These are phyloP conservation scores for Drosophila suboccidentalis DNA, from an alignment of 2,888 invertebrate genomes.

Conservation along the genomic window DNA sequence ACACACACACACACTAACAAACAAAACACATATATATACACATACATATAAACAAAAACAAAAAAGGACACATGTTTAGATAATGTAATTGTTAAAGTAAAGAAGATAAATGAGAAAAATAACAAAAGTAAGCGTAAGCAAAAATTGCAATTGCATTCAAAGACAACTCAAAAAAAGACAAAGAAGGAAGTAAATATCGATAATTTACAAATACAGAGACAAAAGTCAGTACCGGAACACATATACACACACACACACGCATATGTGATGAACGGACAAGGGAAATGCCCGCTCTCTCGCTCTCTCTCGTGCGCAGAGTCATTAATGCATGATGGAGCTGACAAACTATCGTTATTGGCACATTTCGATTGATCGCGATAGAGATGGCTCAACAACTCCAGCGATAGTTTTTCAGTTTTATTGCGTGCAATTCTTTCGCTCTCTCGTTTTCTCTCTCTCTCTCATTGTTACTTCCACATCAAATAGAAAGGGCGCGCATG, in stretches of 20 bases:
- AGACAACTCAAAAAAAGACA: constrained; percentile 32
- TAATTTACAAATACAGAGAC: constrained; percentile 16
- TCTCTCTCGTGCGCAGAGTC: constrained; percentile 3
- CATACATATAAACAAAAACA: constrained; percentile 17
- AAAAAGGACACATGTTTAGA: constrained; percentile 40
- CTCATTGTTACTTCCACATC: constrained; percentile 4
- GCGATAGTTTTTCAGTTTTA: neutral
- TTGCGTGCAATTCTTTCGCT: constrained; percentile 5
- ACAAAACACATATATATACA: constrained; percentile 13
- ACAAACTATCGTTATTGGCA: neutral
- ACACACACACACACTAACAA: constrained; percentile 15
- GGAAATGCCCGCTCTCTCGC: constrained; percentile 4
- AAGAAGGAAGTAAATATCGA: constrained; percentile 10
- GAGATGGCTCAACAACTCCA: neutral
- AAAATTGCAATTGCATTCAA: constrained; percentile 32
- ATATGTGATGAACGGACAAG: neutral
- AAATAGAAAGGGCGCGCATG: constrained; percentile 23
- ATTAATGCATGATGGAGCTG: neutral
- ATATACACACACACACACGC: neutral
- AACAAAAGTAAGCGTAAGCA: constrained; percentile 29
- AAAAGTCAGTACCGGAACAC: constrained; percentile 15
- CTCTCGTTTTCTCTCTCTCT: constrained; percentile 14
- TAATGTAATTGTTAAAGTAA: constrained; percentile 60
- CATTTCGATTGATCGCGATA: too few relatives aligned
- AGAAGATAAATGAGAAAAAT: constrained; percentile 25